Conservation (phyloP, 1,140 invertebrate genomes). For the Helicoverpa armigera region DNA sequence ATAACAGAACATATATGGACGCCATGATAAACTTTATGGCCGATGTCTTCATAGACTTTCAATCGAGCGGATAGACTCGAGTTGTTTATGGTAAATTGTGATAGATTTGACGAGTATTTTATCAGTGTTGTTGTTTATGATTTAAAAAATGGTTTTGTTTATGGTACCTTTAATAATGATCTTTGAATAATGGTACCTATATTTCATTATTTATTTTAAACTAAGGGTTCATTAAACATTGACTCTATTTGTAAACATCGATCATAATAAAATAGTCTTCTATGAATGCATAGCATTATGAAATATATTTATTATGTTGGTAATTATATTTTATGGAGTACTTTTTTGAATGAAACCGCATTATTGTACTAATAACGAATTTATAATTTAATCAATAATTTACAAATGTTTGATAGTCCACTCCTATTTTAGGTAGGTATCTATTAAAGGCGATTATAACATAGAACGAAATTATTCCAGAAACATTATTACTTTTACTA, state of each 20-base stretch:
- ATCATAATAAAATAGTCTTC: no score
- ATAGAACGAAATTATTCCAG: conserved; percentile 31
- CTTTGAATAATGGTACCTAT: no score
- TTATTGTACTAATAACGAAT: conserved; percentile 61
- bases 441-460: conserved; percentile 40
- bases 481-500: conserved; percentile 11
- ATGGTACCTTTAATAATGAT: neutral
- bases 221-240: no score
- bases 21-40: conserved; percentile 40
- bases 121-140: conserved; percentile 16
- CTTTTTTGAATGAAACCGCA: conserved; percentile 52
- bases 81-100: conserved; percentile 41
- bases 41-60: conserved; percentile 48
- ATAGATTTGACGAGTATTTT: conserved; percentile 34
- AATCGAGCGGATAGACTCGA: conserved; percentile 31
- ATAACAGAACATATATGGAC: conserved; percentile 46
- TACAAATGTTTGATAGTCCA: conserved; percentile 53
- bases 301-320: no score
- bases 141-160: conserved; percentile 16
- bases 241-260: no score
- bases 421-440: conserved; percentile 16
- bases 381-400: conserved; percentile 66
- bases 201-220: no score
- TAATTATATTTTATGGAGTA: no score
- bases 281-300: no score